Evolutionary conservation across 2,888 invertebrate genomes (phyloP), one percentile per base, ranked within the genome.

Genomic region (Chouioia cunea): DNA sequence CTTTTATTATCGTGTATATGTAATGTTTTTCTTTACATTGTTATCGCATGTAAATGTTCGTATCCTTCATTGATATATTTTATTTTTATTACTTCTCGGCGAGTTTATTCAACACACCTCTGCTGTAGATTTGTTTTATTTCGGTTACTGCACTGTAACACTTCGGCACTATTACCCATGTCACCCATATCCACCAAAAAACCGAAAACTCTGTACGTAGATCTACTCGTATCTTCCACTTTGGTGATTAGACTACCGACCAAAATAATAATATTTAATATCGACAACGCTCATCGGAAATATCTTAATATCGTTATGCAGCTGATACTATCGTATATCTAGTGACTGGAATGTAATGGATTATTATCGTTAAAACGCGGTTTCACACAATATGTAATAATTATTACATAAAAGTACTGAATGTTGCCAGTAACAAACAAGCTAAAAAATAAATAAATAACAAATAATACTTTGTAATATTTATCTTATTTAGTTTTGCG

Each of bases 301-400:
- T 67, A 65, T 58, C 36, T 18, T 53, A 68, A 65, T 67, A 67
- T 60, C 66, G 59, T 64, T 73, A 48, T 56, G 73, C 73, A 69
- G 62, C 58, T 66, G 53, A 69, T 57, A 54, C 46, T 65, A 68
- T 65, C 27, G 68, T 47, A 59, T 48, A 70, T 64, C 64, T 68
- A 73, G 56, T 65, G 67, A 67, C 16, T 50, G 73, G 67, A 70
- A 70, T 67, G 70, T 73, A 73, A 65, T 68, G 70, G 54, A 70
- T 70, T 63, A 65, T 65, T 70, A 65, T 68, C 43, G 53, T 68
- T 65, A 44, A 58, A 67, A 56, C 67, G 57, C 60, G 54, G 67
- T 53, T 56, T 6, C 36, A 36, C 36, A 23, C 65, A 67, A 59
- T 62, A 36, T 57, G 70, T 70, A 70, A 70, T 44, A 23, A 73